Evolutionary conservation across 2,113 vertebrate species (phyloP).

Genomic region (Todiramphus chloris): DNA sequence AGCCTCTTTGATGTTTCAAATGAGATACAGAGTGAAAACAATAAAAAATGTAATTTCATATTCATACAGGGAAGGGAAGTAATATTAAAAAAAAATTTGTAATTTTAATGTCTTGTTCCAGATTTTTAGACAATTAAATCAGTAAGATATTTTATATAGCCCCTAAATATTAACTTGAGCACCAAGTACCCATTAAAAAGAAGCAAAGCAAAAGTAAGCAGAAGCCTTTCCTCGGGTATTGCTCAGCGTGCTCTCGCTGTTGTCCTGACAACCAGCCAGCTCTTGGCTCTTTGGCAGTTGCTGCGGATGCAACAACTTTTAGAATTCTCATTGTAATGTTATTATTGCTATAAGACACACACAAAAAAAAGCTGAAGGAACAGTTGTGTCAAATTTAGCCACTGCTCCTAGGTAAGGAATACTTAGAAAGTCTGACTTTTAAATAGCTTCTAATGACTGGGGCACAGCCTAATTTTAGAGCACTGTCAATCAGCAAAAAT

Average conservation of each 20-base stretch:
- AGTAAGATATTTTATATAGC: neutral
- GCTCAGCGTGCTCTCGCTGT: slow-evolving; percentile 26
- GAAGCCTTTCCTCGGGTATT: neutral
- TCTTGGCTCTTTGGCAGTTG: neutral
- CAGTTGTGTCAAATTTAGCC: neutral
- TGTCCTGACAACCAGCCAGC: slow-evolving; percentile 70
- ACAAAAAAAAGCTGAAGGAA: neutral
- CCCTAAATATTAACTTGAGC: slow-evolving; percentile 35
- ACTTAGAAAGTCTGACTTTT: slow-evolving; percentile 7
- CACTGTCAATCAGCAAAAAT: neutral
- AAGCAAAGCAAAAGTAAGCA: slow-evolving; percentile 30
- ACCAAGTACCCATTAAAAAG: neutral
- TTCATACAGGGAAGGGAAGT: neutral
- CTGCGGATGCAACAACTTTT: neutral
- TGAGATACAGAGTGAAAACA: neutral
- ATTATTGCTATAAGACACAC: slow-evolving; percentile 4
- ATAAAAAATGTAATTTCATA: neutral
- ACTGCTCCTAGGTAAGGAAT: neutral
- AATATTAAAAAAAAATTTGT: neutral
- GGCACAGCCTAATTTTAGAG: slow-evolving; percentile 3
- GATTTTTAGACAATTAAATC: neutral
- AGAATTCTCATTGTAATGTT: slow-evolving; percentile 22
- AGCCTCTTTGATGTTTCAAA: neutral
- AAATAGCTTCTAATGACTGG: slow-evolving; percentile 17
- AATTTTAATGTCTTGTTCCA: neutral